These are phyloP conservation scores for Silurus asotus DNA, from an alignment of 2,113 vertebrate species.

Conservation along the genomic window DNA sequence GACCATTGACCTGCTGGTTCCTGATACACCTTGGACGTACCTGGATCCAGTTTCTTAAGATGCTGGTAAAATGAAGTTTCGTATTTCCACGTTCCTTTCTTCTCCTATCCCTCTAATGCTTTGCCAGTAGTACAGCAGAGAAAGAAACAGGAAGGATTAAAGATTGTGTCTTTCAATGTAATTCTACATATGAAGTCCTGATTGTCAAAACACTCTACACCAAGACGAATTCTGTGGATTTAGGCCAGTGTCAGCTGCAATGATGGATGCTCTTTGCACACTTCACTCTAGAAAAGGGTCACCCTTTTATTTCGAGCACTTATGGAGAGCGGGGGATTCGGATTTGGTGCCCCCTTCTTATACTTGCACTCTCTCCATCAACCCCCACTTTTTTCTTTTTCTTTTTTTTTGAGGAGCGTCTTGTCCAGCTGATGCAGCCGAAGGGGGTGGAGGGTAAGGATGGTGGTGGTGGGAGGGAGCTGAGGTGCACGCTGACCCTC, in stretches of 20 bases:
- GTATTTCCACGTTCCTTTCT: constrained; percentile 34
- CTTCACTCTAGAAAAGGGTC: constrained; percentile 47
- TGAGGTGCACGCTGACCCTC: constrained; percentile 69
- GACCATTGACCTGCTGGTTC: constrained; percentile 55
- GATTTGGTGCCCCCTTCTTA: neutral
- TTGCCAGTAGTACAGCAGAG: neutral
- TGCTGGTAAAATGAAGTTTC: constrained; percentile 49
- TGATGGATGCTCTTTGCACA: constrained; percentile 46
- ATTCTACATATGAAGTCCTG: constrained; percentile 1
- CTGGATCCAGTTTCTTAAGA: constrained; percentile 58
- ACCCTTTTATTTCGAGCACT: constrained; percentile 42
- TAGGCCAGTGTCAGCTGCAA: constrained; percentile 47
- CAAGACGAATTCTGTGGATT: constrained; percentile 32
- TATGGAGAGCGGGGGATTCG: neutral
- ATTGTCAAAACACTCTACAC: neutral
- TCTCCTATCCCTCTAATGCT: neutral
- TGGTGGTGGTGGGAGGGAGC: constrained; percentile 55
- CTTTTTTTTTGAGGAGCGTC: constrained; percentile 38
- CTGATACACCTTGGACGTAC: constrained; percentile 51
- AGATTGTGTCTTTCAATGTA: neutral
- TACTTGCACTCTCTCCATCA: neutral
- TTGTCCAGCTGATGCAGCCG: constrained; percentile 57
- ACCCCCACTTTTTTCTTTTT: neutral
- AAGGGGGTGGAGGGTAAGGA: constrained; percentile 32
- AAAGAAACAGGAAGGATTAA: neutral